A percentile compares a stretch with the other conserved stretches of the same genome.
These are phyloP conservation scores for Pygocentrus nattereri DNA, from an alignment of 2,797 vertebrate genomes.

Conservation along the genomic window DNA sequence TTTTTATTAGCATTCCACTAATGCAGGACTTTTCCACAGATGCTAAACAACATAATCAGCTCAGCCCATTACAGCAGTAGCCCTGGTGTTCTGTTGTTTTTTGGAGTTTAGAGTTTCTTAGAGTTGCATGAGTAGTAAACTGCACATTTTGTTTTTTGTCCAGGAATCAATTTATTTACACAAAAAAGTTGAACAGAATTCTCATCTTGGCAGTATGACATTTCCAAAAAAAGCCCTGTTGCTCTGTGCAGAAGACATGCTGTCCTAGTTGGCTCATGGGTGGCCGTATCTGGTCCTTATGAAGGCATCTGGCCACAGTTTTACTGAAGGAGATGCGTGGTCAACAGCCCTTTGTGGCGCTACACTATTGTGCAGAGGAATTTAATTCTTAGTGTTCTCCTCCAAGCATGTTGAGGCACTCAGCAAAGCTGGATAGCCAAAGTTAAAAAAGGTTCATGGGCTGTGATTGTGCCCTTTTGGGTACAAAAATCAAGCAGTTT, in stretches of 20 bases:
- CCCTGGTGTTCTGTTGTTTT: neutral
- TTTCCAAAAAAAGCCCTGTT: neutral
- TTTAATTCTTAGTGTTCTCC: neutral
- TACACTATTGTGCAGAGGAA: neutral
- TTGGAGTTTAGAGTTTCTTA: neutral
- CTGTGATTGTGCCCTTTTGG: neutral
- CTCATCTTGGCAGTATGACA: neutral
- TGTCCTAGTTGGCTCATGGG: neutral
- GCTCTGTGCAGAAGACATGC: neutral
- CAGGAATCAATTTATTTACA: neutral
- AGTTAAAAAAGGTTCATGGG: neutral
- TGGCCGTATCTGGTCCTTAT: neutral
- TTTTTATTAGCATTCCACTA: too few species aligned
- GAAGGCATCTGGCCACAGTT: neutral
- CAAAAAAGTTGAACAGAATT: neutral
- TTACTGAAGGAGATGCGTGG: neutral
- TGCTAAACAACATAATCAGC: neutral
- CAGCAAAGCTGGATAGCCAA: neutral
- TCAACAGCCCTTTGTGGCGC: neutral
- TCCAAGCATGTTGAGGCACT: constrained; percentile 5
- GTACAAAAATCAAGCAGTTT: too few species aligned
- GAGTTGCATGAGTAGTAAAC: neutral
- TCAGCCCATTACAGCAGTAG: neutral
- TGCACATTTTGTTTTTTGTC: neutral
- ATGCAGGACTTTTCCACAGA: neutral